Percentiles rank a stretch among this genome's conserved stretches.
These are phyloP conservation scores for Tyria jacobaeae DNA, from an alignment of 2,888 invertebrate genomes.

Conservation along the genomic window DNA sequence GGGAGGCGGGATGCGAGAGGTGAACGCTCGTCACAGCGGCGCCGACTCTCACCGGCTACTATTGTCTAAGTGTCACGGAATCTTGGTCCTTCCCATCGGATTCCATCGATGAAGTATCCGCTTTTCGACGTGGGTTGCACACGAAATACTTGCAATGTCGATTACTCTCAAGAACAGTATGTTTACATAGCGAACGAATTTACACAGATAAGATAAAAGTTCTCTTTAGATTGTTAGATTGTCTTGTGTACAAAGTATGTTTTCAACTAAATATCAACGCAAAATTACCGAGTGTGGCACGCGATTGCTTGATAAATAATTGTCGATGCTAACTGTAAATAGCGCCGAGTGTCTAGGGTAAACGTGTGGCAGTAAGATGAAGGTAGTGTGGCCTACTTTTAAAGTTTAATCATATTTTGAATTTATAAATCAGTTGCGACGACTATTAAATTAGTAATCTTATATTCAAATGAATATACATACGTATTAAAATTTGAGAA, in stretches of 20 bases:
- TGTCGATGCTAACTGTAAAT: conserved; percentile 69
- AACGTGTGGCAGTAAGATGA: conserved; percentile 5
- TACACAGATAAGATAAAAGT: conserved; percentile 74
- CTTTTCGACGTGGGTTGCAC: conserved; percentile 73
- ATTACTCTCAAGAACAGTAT: conserved; percentile 67
- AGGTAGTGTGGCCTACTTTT: conserved; percentile 53
- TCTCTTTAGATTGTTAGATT: conserved; percentile 46
- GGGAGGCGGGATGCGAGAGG: conserved; percentile 79
- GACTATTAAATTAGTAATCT: conserved; percentile 19
- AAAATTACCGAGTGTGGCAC: conserved; percentile 54
- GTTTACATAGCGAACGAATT: conserved; percentile 67
- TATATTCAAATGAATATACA: conserved; percentile 3
- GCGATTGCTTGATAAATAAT: conserved; percentile 63
- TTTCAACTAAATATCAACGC: conserved; percentile 52
- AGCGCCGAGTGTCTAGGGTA: conserved; percentile 44
- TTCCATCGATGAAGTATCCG: conserved; percentile 82
- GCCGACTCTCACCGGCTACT: conserved; percentile 84
- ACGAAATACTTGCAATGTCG: conserved; percentile 67
- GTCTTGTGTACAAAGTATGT: conserved; percentile 42
- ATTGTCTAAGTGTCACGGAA: conserved; percentile 86
- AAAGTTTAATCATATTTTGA: conserved; percentile 50
- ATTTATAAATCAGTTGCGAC: conserved; percentile 30
- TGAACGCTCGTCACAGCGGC: conserved; percentile 85
- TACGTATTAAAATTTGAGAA: conserved; percentile 4
- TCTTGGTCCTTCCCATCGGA: conserved; percentile 85